phyloP scores from a whole-genome alignment of 2,888 invertebrate genomes.

The Pediacus dermestoides region DNA sequence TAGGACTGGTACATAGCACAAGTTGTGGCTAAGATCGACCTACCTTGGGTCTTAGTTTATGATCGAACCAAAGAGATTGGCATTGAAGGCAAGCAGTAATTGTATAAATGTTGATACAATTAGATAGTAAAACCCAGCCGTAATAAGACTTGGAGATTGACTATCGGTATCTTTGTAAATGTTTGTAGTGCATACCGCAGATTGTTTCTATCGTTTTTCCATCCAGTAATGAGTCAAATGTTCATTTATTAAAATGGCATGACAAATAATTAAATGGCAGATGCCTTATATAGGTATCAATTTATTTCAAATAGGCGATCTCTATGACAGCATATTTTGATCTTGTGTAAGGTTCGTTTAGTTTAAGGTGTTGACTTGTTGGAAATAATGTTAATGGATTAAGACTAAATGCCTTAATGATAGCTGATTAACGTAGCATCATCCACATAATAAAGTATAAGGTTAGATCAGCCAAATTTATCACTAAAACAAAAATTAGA shows the following conservation, averaged over 20 bases:
- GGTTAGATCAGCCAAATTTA: too few relatives aligned
- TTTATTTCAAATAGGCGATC: too few relatives aligned
- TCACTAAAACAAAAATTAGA: too few relatives aligned
- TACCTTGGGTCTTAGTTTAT: conserved; percentile 40
- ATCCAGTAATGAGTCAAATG: conserved; percentile 28
- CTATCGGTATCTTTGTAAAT: conserved; percentile 31
- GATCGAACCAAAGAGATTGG: conserved; percentile 40
- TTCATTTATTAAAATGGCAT: conserved; percentile 23
- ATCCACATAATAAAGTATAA: too few relatives aligned
- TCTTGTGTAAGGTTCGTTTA: too few relatives aligned
- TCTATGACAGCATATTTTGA: too few relatives aligned
- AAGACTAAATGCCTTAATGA: too few relatives aligned
- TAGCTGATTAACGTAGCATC: too few relatives aligned
- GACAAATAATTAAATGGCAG: conserved; percentile 23
- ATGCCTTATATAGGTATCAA: too few relatives aligned
- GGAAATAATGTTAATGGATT: too few relatives aligned
- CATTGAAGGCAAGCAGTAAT: conserved; percentile 45
- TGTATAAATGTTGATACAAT: conserved; percentile 45
- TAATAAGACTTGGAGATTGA: conserved; percentile 33
- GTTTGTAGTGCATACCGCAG: conserved; percentile 25
- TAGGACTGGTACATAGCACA: background rate
- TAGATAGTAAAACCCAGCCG: conserved; percentile 42
- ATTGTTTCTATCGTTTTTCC: conserved; percentile 31
- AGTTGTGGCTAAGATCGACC: conserved; percentile 14
- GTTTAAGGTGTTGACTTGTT: too few relatives aligned